Conservation (phyloP, 2,113 vertebrate genomes). For the Myotis yumanensis region DNA sequence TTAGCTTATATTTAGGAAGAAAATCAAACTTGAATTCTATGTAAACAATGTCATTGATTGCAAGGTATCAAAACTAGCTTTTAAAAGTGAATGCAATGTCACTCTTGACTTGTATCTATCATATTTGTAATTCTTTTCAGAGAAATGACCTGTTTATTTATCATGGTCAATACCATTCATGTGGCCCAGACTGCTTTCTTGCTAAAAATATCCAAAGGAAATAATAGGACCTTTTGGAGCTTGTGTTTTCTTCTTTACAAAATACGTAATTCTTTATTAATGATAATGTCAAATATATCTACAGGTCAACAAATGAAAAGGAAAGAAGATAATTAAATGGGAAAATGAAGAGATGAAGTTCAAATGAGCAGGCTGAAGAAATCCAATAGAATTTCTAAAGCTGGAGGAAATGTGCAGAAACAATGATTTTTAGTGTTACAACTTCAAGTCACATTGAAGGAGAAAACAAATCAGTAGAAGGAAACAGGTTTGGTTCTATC, state of each 20-base stretch:
- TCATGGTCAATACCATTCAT: not conserved
- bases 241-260: not conserved
- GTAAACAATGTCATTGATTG: not conserved
- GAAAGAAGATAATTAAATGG: not conserved
- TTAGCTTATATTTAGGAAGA: not conserved
- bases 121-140: constrained; percentile 2
- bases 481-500: not conserved
- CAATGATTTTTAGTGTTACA: not conserved
- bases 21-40: not conserved
- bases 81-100: not conserved
- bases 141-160: not conserved
- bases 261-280: not conserved
- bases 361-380: not conserved
- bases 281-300: constrained; percentile 1
- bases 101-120: not conserved
- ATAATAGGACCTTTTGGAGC: not conserved
- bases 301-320: not conserved
- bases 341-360: not conserved
- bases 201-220: constrained; percentile 12
- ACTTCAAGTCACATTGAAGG: not conserved
- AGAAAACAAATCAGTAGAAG: not conserved
- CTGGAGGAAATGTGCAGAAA: not conserved
- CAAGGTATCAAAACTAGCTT: not conserved
- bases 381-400: not conserved
- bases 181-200: not conserved